Base-by-base conservation (phyloP, 1,140 invertebrate genomes). In the Stenopsyche tienmushanensis region DNA sequence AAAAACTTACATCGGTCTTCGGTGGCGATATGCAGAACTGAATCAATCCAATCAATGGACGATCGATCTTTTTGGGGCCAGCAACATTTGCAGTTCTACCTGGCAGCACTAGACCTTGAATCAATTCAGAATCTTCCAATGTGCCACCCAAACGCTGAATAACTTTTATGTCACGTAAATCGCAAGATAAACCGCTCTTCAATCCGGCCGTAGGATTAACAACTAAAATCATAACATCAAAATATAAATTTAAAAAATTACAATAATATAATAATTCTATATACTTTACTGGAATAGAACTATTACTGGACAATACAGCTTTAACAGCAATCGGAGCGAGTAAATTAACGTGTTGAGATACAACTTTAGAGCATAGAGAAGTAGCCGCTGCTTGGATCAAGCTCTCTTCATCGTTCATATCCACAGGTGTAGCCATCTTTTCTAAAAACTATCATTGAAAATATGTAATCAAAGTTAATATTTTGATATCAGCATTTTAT, bases 1-100 rank as follows among this genome's bases (percentile, higher is more conserved):
- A 26, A 45, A 29, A 18, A 82, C 84, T 86, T 82, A 96, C 93
- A 84, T 99, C 97, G 65, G 98, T 99, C 83, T 99, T 99, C 7
- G 98, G 98, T 62, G 98, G 95, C 42, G 97, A 99, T 77, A 99
- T 96, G 77, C 98, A 99, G 77, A 99, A 99, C 77, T 99, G 98
- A 72, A 99, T 99, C 0, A 99, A 86, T 67, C 94, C 98, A 83
- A 99, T 97, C 81, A 98, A 98, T 1, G 96, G 97, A 77, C 99
- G 99, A 76, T 99, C 97, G 67, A 99, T 84, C 73, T 90, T 88
- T 70, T 89, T 93, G 0, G 96, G 94, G 2, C 95, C 96, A 76
- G 94, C 95, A 41, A 92, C 86, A 73, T 95, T 95, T 18, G 92
- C 86, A 10, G 91, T 86, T 77, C 90, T 92, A 73, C 96, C 93